Evolutionary conservation across 2,797 vertebrate genomes (phyloP).

Genomic region (Oreonectes daqikongensis): DNA sequence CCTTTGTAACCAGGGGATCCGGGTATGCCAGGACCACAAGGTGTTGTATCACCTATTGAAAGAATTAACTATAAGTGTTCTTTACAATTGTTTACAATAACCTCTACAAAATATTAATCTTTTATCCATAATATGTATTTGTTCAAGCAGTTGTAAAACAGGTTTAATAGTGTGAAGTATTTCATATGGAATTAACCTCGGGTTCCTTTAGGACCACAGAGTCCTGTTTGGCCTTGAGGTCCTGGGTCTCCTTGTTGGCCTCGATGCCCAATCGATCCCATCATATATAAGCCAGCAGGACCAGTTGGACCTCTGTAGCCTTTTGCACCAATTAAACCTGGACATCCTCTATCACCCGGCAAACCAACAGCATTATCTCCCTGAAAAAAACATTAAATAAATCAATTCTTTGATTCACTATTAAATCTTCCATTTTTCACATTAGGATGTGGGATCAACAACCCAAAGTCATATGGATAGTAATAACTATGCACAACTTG

Average conservation of each 20-base stretch:
- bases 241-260: slow-evolving; percentile 69
- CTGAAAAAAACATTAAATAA: slow-evolving; percentile 57
- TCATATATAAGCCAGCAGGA: slow-evolving; percentile 59
- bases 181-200: slow-evolving; percentile 58
- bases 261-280: slow-evolving; percentile 66
- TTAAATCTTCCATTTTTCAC: no score
- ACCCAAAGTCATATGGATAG: no score
- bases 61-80: slow-evolving; percentile 8
- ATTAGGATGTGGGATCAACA: no score
- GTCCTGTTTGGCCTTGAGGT: slow-evolving; percentile 62
- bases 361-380: slow-evolving; percentile 61
- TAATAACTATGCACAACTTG: background rate
- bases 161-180: background rate
- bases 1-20: slow-evolving; percentile 70
- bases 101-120: background rate
- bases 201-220: slow-evolving; percentile 65
- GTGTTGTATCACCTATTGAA: slow-evolving; percentile 66
- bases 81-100: background rate
- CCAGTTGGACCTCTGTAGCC: slow-evolving; percentile 66
- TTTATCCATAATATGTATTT: background rate
- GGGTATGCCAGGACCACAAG: slow-evolving; percentile 60
- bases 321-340: slow-evolving; percentile 64
- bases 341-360: slow-evolving; percentile 64
- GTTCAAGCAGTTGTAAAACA: background rate
- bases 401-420: no score